Base-by-base conservation (phyloP, 2,888 invertebrate genomes). In the Acholoe squamosa region DNA sequence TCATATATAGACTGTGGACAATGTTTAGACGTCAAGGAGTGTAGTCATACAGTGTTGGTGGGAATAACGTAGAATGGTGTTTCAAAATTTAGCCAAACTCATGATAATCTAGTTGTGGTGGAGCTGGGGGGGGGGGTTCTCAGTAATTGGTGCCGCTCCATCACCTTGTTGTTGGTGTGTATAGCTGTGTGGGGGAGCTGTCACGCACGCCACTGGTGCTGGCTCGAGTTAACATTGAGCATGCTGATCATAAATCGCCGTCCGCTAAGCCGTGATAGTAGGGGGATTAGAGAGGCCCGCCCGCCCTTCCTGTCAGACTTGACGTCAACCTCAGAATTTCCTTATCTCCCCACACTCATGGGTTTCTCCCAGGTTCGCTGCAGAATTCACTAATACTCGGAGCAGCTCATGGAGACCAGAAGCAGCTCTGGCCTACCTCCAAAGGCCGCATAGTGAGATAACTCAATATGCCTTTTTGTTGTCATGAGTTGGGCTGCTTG, bases 221-320 rank as follows among this genome's bases (percentile, higher is more conserved):
- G n/a, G 61, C 61, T 61, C 61, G 28, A 71, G 25, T 71, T 71
- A 71, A 28, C 31, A 28, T 71, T 71, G 71, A 71, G 71, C 25
- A 71, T 28, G 71, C 71, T 28, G 71, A 28, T 25, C 71, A 71
- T 71, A 71, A 71, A 71, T 71, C 71, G 28, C 71, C 61, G 22
- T 0, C 12, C 71, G 25, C 7, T 28, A 28, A 28, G 31, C 28
- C 28, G 28, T 71, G 71, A 25, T 28, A 14, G 31, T n/a, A 5
- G 71, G 28, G 71, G 71, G 25, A 71, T 71, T 71, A 84, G 51
- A 10, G 19, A 43, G 51, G 34, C 84, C n/a, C 5, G 84, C 84
- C 84, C n/a, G 14, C 33, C 43, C 84, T 84, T 84, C 84, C 84
- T 84, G 43, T 84, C 84, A 43, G 51, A 84, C 84, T 34, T n/a